A percentile compares a stretch with the other conserved stretches of the same genome.
phyloP scores from a whole-genome alignment of 2,113 vertebrate genomes.

The Sisor rabdophorus region DNA sequence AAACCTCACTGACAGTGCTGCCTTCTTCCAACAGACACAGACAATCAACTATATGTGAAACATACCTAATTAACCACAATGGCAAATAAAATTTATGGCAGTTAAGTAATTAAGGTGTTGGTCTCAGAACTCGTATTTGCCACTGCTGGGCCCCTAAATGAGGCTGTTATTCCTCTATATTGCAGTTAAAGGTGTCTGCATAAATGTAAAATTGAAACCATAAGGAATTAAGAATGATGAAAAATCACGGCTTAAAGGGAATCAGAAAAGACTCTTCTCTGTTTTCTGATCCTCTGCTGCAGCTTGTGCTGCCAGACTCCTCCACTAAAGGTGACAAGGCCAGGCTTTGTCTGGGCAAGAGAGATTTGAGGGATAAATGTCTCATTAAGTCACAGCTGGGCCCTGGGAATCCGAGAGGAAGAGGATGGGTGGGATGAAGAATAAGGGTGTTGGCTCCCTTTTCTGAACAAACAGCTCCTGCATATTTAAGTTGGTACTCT shows the following conservation, averaged over 20 bases:
- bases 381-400: slow-evolving; percentile 49
- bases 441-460: slow-evolving; percentile 29
- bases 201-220: no score
- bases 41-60: slow-evolving; percentile 6
- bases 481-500: neutral
- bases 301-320: slow-evolving; percentile 39
- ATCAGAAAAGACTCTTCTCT: slow-evolving; percentile 8
- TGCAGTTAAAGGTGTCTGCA: no score
- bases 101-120: no score
- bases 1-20: neutral
- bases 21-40: neutral
- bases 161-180: no score
- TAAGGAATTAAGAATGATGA: no score
- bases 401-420: slow-evolving; percentile 32
- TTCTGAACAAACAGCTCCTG: slow-evolving; percentile 21
- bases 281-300: slow-evolving; percentile 16
- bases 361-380: slow-evolving; percentile 45
- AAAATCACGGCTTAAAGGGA: neutral
- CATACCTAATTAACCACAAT: no score
- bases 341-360: slow-evolving; percentile 49
- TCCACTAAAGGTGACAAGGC: slow-evolving; percentile 46
- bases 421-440: slow-evolving; percentile 30
- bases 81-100: no score
- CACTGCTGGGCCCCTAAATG: no score
- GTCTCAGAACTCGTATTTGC: no score